Conservation (phyloP, 2,113 vertebrate genomes). For the Opisthocomus hoazin region DNA sequence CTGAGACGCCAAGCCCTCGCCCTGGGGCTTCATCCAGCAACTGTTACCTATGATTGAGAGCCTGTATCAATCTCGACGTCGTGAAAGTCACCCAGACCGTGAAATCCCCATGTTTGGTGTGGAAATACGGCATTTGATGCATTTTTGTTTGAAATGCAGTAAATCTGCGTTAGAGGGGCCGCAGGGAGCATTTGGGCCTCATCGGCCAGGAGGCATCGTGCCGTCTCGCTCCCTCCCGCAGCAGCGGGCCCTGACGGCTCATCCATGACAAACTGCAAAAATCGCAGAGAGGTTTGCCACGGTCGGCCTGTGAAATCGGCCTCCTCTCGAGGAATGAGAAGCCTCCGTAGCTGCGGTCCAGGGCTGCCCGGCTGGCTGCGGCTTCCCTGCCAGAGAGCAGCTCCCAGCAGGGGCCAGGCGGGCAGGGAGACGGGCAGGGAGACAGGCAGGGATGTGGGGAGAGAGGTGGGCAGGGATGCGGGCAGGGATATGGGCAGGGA, state of each 20-base stretch:
- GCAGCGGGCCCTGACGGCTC: neutral
- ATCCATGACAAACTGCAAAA: constrained; percentile 14
- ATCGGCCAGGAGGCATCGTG: fast-evolving
- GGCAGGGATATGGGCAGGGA: neutral
- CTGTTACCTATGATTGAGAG: constrained; percentile 39
- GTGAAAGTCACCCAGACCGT: neutral
- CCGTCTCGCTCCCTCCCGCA: fast-evolving
- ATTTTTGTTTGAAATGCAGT: constrained; percentile 52
- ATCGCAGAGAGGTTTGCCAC: neutral
- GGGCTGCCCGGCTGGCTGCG: neutral
- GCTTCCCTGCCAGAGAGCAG: neutral
- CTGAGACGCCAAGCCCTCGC: neutral
- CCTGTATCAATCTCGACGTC: neutral
- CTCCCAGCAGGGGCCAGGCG: neutral
- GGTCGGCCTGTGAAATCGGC: neutral
- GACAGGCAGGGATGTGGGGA: neutral
- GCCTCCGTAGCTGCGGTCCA: neutral
- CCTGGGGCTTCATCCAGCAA: neutral
- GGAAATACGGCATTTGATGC: neutral
- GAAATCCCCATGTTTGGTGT: neutral
- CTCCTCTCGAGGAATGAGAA: constrained; percentile 45
- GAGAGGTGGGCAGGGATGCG: neutral
- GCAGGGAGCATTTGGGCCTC: neutral
- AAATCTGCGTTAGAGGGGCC: constrained; percentile 9
- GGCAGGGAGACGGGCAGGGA: neutral